Evolutionary conservation across 2,113 vertebrate genomes (phyloP).

Genomic region (Corydoras maculifer): DNA sequence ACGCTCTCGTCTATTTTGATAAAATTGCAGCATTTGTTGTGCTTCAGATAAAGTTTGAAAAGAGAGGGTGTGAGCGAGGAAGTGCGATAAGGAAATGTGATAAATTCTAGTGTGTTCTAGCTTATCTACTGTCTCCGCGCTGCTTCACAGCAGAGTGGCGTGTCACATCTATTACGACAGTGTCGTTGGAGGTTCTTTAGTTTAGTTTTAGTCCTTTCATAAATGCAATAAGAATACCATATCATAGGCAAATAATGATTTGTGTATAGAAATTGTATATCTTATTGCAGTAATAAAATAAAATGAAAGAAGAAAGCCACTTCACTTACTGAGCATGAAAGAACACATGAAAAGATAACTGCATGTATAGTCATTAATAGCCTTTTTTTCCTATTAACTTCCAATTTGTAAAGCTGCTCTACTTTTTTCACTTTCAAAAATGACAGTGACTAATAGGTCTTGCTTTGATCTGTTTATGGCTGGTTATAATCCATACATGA

Average conservation of each 20-base stretch:
- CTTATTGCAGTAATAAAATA: slow-evolving; percentile 6
- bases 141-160: slow-evolving; percentile 70
- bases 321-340: neutral
- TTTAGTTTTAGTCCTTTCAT: slow-evolving; percentile 55
- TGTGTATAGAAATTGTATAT: slow-evolving; percentile 13
- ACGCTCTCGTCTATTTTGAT: slow-evolving; percentile 69
- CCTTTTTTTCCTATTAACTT: slow-evolving; percentile 12
- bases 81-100: slow-evolving; percentile 49
- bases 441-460: slow-evolving; percentile 25
- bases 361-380: neutral
- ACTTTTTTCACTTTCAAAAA: slow-evolving; percentile 22
- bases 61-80: slow-evolving; percentile 30
- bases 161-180: slow-evolving; percentile 71
- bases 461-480: slow-evolving; percentile 37
- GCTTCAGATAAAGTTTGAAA: slow-evolving; percentile 65
- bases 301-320: slow-evolving; percentile 22
- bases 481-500: slow-evolving; percentile 36
- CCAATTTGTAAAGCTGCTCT: slow-evolving; percentile 15
- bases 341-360: slow-evolving; percentile 5
- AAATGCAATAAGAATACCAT: slow-evolving; percentile 36
- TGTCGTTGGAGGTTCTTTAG: slow-evolving; percentile 59
- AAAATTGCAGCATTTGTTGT: slow-evolving; percentile 69
- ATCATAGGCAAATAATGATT: too few relatives aligned
- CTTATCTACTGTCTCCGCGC: slow-evolving; percentile 69
- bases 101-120: slow-evolving; percentile 65